Base-by-base conservation (phyloP, 1,140 invertebrate species). In the Hyles vespertilio region DNA sequence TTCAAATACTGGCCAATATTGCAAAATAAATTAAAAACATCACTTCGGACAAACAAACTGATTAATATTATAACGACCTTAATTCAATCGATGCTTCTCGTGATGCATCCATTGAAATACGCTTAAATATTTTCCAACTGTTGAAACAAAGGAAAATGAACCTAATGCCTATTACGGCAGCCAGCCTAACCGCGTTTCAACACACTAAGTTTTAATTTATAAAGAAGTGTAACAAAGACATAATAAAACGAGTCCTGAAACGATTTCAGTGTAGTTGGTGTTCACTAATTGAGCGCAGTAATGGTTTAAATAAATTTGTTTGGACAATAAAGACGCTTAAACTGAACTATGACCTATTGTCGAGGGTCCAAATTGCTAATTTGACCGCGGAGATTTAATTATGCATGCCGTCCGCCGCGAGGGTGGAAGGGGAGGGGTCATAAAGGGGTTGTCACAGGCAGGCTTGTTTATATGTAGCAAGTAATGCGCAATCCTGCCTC, bases 371-470 rank as follows among this genome's bases (percentile, higher is more conserved):
- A 85, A 86, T 86, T 82, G 83, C 77, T 86, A 87, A 86, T 87
- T 87, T 87, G 80, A 82, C 83, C 83, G 77, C 83, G 70, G 74
- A 84, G 77, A 86, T 87, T 87, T 86, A 87, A 87, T 87, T 88
- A 88, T 88, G 81, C 83, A 88, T 81, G 75, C 79, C 74, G 72
- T 69, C 72, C 74, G 68, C 50, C 56, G 73, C 72, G 77, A 63
- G 76, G 73, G 72, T 22, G 46, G n/a, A 10, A 54, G 72, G 73
- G 74, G 64, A 75, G 73, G 72, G 75, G 73, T 75, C 70, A 83
- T 79, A 81, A 84, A 84, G 71, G 79, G 76, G 76, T 79, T n/a
- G 81, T 82, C 84, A 80, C 82, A 63, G 74, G 45, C 77, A 79
- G 74, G 66, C 76, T 84, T 86, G 84, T 84, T 86, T 87, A 84